Conservation (phyloP, 1,140 invertebrate genomes). For the Formica selysi region DNA sequence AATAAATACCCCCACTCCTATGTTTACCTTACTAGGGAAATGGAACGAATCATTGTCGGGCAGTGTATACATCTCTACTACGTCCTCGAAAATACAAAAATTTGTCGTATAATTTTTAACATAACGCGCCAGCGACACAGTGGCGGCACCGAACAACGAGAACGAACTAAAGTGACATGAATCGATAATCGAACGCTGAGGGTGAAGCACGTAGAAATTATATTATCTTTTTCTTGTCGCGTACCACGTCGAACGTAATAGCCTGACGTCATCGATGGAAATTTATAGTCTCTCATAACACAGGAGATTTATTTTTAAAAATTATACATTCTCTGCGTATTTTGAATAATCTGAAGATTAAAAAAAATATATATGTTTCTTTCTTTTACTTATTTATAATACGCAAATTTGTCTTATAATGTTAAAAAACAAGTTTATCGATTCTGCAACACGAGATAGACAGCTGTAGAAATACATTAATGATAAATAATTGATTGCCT, state of each 20-base stretch:
- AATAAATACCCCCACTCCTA: too few species aligned
- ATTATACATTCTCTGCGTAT: conserved; percentile 3
- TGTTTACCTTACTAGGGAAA: too few species aligned
- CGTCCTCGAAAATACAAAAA: conserved; percentile 65
- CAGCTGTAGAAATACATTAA: background rate
- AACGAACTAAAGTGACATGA: conserved; percentile 71
- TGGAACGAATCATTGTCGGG: too few species aligned
- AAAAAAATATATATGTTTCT: background rate
- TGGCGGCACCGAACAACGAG: conserved; percentile 56
- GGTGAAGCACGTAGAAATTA: conserved; percentile 75
- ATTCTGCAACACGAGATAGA: background rate
- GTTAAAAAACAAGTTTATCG: background rate
- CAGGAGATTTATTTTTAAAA: conserved; percentile 55
- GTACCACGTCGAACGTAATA: conserved; percentile 74
- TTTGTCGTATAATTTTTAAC: conserved; percentile 73
- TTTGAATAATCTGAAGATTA: conserved; percentile 20
- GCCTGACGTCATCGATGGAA: conserved; percentile 71
- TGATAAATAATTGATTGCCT: background rate
- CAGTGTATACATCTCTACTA: background rate
- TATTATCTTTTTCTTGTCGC: conserved; percentile 76
- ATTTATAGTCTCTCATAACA: conserved; percentile 68
- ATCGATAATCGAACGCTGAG: conserved; percentile 74
- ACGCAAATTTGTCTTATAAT: background rate
- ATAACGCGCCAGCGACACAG: conserved; percentile 40
- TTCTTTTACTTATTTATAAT: background rate